phyloP scores from a whole-genome alignment of 1,140 invertebrate genomes.

The Diabrotica undecimpunctata region DNA sequence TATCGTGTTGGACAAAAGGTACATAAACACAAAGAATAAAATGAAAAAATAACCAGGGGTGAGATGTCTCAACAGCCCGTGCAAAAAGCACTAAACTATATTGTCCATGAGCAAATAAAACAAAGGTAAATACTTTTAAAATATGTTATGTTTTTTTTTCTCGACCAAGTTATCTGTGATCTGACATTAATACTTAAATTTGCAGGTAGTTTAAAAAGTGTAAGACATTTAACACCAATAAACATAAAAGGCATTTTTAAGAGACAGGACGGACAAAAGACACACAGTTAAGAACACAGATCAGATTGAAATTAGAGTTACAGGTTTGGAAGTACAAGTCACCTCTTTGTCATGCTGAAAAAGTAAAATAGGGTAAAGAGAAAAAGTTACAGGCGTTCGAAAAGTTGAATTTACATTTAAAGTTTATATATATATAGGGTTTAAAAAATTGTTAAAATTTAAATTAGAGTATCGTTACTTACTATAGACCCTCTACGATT shows the following conservation, averaged over 20 bases:
- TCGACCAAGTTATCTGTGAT: slow-evolving; percentile 31
- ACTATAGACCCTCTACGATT: too few species aligned
- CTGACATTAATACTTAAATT: slow-evolving; percentile 24
- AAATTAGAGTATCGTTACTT: too few species aligned
- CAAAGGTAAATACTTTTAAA: slow-evolving; percentile 17
- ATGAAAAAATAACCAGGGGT: slow-evolving; percentile 28
- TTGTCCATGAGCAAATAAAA: slow-evolving; percentile 28
- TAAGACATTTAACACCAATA: slow-evolving; percentile 17
- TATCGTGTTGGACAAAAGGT: slow-evolving; percentile 24
- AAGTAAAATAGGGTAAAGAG: slow-evolving; percentile 14
- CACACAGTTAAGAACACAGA: slow-evolving; percentile 38
- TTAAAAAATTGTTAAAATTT: slow-evolving; percentile 11
- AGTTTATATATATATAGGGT: slow-evolving; percentile 3
- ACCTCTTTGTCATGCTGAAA: slow-evolving; percentile 36
- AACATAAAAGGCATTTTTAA: slow-evolving; percentile 1
- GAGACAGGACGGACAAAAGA: slow-evolving; percentile 9
- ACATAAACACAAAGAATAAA: slow-evolving; percentile 20
- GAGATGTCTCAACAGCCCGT: slow-evolving; percentile 23
- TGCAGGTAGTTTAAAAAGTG: neutral
- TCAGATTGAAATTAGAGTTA: slow-evolving; percentile 21
- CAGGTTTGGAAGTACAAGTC: slow-evolving; percentile 45
- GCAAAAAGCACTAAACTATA: slow-evolving; percentile 27
- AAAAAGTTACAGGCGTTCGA: slow-evolving; percentile 13
- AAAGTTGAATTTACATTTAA: slow-evolving; percentile 15
- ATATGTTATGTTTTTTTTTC: slow-evolving; percentile 19